Conservation (phyloP, 2,797 vertebrate genomes). For the Lepilemur septentrionalis region DNA sequence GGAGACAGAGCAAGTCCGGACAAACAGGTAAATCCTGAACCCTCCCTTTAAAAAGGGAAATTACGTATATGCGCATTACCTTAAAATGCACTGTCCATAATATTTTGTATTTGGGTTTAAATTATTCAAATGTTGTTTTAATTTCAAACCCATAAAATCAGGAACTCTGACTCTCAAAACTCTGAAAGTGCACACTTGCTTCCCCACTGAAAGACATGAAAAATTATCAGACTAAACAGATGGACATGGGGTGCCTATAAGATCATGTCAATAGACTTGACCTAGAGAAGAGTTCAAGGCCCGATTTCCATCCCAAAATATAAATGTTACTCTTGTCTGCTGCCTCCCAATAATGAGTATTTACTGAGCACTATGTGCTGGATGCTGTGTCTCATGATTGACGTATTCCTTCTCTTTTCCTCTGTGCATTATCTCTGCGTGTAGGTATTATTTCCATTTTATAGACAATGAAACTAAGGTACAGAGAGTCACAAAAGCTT, state of each 20-base stretch:
- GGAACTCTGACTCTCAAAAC: background rate
- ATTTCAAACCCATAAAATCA: conserved; percentile 18
- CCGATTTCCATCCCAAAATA: background rate
- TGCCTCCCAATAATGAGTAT: background rate
- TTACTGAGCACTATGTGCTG: background rate
- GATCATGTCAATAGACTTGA: background rate
- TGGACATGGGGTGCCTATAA: background rate
- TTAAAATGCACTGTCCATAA: background rate
- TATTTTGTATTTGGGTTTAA: conserved; percentile 1
- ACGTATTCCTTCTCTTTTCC: background rate
- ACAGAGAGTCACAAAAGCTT: background rate
- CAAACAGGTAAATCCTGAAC: conserved; percentile 40
- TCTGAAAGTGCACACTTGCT: background rate
- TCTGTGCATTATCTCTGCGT: background rate
- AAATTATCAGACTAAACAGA: background rate
- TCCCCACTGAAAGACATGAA: background rate
- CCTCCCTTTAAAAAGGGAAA: background rate
- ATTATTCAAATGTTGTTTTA: conserved; percentile 22
- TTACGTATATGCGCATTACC: background rate
- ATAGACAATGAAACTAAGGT: background rate
- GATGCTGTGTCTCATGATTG: background rate
- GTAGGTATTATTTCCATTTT: background rate
- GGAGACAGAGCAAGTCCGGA: conserved; percentile 39
- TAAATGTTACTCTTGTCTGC: background rate
- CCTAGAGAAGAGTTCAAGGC: background rate